Base-by-base conservation (phyloP, 2,113 vertebrate genomes). In the Alligator sinensis region DNA sequence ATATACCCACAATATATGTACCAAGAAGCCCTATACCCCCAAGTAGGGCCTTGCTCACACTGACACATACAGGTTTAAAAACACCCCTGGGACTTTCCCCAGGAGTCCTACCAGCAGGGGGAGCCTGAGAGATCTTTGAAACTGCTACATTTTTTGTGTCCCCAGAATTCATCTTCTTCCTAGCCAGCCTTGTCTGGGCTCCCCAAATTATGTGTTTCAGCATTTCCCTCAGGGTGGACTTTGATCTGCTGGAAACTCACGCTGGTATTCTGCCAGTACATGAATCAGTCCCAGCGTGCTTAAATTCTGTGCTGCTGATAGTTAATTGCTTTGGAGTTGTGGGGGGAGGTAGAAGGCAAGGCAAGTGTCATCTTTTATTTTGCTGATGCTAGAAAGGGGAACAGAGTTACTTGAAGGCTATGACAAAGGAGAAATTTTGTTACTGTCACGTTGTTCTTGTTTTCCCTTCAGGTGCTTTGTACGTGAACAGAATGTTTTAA, bases 381-480 rank as follows among this genome's bases (percentile, higher is more conserved):
- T 90, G 66, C 17, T 93, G 82, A 84, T 85, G 84, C 93, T 54
- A 63, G 21, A 34, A 62, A 93, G 70, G 27, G 59, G 62, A 93
- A 86, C 75, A 92, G 89, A 89, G 72, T 61, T 74, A 77, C n/a
- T 66, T 84, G 58, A 77, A 96, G 90, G 62, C 70, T 66, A 28
- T 70, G 89, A 92, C 62, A 94, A 95, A 96, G 61, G 74, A 54
- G 63, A 80, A 80, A 91, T 91, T 88, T 80, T 89, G 70, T 89
- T 88, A 78, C 28, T 89, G 77, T 89, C 58, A 77, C 59, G 84
- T 88, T 95, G 95, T 93, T 94, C 83, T 91, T 85, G 57, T 87
- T 92, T 66, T 86, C 88, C 87, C 77, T 77, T 78, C 93, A 76
- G 21, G 55, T 93, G 87, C 92, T 96, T 95, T 96, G 92, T 80